Evolutionary conservation across 2,797 vertebrate genomes (phyloP).

Genomic region (Spatula versicolor): DNA sequence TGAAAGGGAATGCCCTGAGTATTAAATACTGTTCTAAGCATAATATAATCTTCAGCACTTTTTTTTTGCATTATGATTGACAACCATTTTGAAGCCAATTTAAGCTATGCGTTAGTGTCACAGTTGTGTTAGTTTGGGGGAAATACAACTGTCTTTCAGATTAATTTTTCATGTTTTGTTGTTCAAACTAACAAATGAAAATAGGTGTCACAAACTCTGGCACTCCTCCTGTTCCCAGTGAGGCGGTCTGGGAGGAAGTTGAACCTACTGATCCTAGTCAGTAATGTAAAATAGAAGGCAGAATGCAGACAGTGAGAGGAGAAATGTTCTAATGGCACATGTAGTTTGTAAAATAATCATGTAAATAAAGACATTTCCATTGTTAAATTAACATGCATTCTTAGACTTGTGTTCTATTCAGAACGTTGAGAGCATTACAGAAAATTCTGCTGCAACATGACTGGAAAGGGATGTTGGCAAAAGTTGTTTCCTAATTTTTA

Average conservation of each 20-base stretch:
- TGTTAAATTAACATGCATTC: not conserved
- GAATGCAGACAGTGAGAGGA: not conserved
- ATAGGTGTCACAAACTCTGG: slow-evolving; percentile 63
- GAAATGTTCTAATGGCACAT: not conserved
- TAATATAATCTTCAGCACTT: too few relatives aligned
- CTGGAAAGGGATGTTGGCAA: not conserved
- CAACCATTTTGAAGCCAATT: not conserved
- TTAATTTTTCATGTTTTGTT: not conserved
- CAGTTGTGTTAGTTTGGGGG: not conserved
- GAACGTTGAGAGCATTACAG: not conserved
- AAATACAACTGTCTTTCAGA: not conserved
- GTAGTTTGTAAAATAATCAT: not conserved
- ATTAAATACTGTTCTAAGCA: not conserved
- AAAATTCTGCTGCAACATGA: not conserved
- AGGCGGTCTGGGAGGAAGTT: slow-evolving; percentile 52
- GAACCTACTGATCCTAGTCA: slow-evolving; percentile 67
- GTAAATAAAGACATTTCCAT: not conserved
- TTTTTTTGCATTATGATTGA: not conserved
- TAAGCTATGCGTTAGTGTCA: not conserved
- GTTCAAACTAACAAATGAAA: not conserved
- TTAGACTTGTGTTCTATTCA: not conserved
- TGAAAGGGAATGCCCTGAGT: not conserved
- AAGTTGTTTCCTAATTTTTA: not conserved
- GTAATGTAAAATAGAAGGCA: slow-evolving; percentile 6
- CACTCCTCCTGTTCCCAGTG: slow-evolving; percentile 58